Percentiles rank a stretch among this genome's conserved stretches.
Conservation (phyloP, 92 coral and sea anemone species). For the Palythoa grandis region DNA sequence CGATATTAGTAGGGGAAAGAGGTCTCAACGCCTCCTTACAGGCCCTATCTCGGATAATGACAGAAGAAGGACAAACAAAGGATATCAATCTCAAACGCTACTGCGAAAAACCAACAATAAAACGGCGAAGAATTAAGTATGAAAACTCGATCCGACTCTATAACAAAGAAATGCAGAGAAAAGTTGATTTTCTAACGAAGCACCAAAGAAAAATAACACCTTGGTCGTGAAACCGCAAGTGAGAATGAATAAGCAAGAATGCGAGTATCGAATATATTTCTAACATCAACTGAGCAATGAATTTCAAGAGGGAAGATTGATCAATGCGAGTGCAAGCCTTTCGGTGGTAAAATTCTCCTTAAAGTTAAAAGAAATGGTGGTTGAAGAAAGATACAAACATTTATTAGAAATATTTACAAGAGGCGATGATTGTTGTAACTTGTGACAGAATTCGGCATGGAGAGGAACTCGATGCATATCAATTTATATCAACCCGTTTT, state of each 20-base stretch:
- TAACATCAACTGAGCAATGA: too few relatives aligned
- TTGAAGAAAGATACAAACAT: too few relatives aligned
- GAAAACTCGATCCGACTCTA: slow-evolving; percentile 84
- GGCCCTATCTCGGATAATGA: slow-evolving; percentile 76
- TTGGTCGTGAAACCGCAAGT: slow-evolving; percentile 64
- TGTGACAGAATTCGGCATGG: too few relatives aligned
- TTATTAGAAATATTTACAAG: too few relatives aligned
- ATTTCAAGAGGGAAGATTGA: neutral
- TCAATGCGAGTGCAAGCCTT: too few relatives aligned
- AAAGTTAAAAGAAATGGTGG: neutral
- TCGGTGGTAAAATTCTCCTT: neutral
- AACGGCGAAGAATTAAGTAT: slow-evolving; percentile 90
- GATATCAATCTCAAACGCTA: slow-evolving; percentile 85
- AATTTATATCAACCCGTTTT: too few relatives aligned
- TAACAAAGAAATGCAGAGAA: slow-evolving; percentile 86
- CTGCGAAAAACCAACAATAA: slow-evolving; percentile 95
- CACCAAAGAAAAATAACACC: slow-evolving; percentile 93
- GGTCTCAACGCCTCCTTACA: slow-evolving; percentile 76
- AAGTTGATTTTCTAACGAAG: slow-evolving; percentile 84
- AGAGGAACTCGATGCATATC: too few relatives aligned
- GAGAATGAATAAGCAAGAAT: neutral
- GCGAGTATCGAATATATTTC: too few relatives aligned
- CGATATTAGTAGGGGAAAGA: slow-evolving; percentile 82
- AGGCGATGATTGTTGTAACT: too few relatives aligned
- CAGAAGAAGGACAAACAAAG: slow-evolving; percentile 82